Percentiles rank a stretch among this genome's conserved stretches.
Conservation (phyloP, 1,140 invertebrate genomes). For the Agraylea sexmaculata region DNA sequence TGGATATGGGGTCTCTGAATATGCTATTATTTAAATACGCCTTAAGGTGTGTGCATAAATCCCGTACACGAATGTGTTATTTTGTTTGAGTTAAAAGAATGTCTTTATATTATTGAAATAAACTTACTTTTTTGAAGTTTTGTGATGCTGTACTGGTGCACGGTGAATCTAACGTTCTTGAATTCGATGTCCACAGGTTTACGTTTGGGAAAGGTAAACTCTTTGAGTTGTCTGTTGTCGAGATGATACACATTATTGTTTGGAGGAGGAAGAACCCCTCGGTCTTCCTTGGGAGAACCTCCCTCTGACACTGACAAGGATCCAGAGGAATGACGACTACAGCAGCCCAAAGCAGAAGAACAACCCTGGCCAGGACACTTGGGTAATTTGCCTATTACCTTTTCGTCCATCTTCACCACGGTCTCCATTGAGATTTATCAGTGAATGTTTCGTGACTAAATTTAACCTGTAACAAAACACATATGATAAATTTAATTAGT, state of each 20-base stretch:
- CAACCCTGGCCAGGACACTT: no score
- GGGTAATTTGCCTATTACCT: constrained; percentile 6
- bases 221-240: constrained; percentile 21
- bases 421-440: constrained; percentile 2
- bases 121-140: constrained; percentile 32
- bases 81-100: no score
- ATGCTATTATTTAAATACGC: no score
- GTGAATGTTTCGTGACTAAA: no score
- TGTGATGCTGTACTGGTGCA: constrained; percentile 30
- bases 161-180: constrained; percentile 52
- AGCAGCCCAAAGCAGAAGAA: constrained; percentile 18
- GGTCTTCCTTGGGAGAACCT: background rate
- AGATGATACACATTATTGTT: constrained; percentile 35
- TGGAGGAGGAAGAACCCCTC: constrained; percentile 15
- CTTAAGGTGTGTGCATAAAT: no score
- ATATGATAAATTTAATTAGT: no score
- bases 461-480: no score
- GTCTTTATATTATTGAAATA: constrained; percentile 1
- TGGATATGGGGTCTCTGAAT: no score
- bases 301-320: constrained; percentile 13
- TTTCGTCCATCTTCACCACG: constrained; percentile 9
- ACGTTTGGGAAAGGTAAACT: constrained; percentile 22
- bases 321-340: constrained; percentile 13
- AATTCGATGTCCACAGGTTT: constrained; percentile 54
- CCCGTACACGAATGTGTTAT: no score